Conservation (phyloP, 92 coral and sea anemone species). For the Chrysogorgia sp. region DNA sequence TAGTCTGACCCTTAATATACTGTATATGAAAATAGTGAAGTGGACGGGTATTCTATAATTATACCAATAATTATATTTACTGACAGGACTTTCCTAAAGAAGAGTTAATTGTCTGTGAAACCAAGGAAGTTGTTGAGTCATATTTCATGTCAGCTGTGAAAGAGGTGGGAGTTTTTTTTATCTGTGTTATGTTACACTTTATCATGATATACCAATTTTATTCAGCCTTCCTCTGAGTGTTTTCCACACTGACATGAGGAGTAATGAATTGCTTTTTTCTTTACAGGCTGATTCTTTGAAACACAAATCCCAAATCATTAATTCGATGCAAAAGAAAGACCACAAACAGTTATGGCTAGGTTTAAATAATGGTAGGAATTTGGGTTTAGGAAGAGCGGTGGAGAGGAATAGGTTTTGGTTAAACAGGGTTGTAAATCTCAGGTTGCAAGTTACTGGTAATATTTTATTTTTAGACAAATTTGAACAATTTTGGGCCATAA, state of each 20-base stretch:
- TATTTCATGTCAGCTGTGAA: slow-evolving; percentile 94
- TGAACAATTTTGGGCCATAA: slow-evolving; percentile 99
- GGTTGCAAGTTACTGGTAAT: too few relatives aligned
- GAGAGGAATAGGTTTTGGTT: background rate
- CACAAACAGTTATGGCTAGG: slow-evolving; percentile 99
- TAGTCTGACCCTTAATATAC: too few relatives aligned
- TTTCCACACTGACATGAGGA: too few relatives aligned
- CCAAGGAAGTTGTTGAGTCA: slow-evolving; percentile 91
- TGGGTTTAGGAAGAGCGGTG: background rate
- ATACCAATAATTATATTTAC: background rate
- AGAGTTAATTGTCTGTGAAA: slow-evolving; percentile 85
- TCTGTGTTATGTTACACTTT: too few relatives aligned
- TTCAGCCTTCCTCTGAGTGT: too few relatives aligned
- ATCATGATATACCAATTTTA: background rate
- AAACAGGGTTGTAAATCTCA: background rate
- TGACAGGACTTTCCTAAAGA: slow-evolving; percentile 87
- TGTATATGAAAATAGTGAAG: too few relatives aligned
- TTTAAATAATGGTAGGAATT: slow-evolving; percentile 80
- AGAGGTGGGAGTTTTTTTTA: slow-evolving; percentile 72
- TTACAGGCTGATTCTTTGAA: slow-evolving; percentile 90
- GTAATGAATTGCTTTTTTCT: background rate
- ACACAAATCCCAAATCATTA: slow-evolving; percentile 96
- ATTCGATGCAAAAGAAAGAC: slow-evolving; percentile 96
- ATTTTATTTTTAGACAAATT: slow-evolving; percentile 71
- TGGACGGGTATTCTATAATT: too few relatives aligned